Base-by-base conservation (phyloP, 2,888 invertebrate species). In the Gasteruption jaculator region DNA sequence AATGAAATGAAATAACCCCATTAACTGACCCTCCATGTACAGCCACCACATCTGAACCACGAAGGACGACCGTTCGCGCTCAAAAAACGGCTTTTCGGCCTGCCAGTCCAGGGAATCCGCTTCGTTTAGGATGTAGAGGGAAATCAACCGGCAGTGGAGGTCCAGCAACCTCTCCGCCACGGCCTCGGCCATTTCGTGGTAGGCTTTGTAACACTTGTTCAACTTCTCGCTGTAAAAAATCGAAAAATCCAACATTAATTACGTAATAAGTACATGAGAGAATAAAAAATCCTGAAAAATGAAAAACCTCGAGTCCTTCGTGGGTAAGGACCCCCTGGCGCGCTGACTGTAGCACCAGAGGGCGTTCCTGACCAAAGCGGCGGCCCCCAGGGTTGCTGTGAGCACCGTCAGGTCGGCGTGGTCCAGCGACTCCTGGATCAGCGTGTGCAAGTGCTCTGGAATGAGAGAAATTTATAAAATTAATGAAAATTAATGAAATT, bases 11-110 rank as follows among this genome's bases (percentile, higher is more conserved):
- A 3, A 6, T 7, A 11, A 15, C 32, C 11, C 7, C 2, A 38
- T 16, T 16, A 19, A 40, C 18, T 31, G 60, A 83, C 86, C 85
- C 72, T 85, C 82, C 82, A 90, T 85, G 60, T 90, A 90, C 15
- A 88, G 75, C 86, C 89, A 88, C 90, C 90, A 90, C 78, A 89
- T 90, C 61, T 89, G 89, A 47, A 89, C 80, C 2, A 85, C 83
- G 26, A 86, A 89, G 3, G 89, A 86, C 3, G 87, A 88, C 10
- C 86, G 73, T 61, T 86, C 86, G 0, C 80, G 81, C 65, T 84
- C 83, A 55, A 81, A 83, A 57, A 85, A 85, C 1, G 80, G 73
- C 27, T 76, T 76, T 8, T 68, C 56, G 43, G 78, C 81, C 52
- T 86, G 82, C 79, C 88, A 87, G 47, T 85, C 79, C 24, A 89